Evolutionary conservation across 2,113 vertebrate genomes (phyloP), one percentile per base, ranked within the genome.

Genomic region (Silurus meridionalis): DNA sequence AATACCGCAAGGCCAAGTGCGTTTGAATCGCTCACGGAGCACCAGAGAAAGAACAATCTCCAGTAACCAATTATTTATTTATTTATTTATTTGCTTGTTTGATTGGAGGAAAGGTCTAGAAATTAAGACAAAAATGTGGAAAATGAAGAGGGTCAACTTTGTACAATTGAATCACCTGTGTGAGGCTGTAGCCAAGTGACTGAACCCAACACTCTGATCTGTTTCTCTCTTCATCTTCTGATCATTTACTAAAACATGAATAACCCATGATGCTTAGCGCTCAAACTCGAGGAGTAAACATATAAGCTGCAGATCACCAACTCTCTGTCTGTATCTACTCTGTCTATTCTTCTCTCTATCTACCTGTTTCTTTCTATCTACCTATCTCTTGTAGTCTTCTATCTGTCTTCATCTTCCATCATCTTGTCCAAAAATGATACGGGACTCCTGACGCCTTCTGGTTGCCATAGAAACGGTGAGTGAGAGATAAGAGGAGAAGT

Each of bases 401-500:
- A 0, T 52, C 19, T 8, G 7, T 72, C 23, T 25, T 66, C n/a
- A 66, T 25, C 63, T 10, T 25, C 4, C 64, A 66, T 25, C n/a
- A 17, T 7, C 25, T 37, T 6, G 46, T 74, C 1, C 17, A 19
- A 9, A 50, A 74, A 74, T 23, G 19, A 52, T 50, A 3, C 8
- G 0, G 37, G n/a, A 55, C 23, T 78, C 17, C 74, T 25, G 53
- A 79, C 9, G 14, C 89, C 91, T 92, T 88, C 88, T 84, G 89
- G 93, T 95, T 94, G 92, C 94, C 93, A 91, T 94, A 93, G 93
- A 93, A 95, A 95, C 94, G 92, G 93, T 92, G 93, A 90, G 91
- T 92, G 87, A 81, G 92, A 93, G 89, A 94, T 94, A 91, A 91
- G 91, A 86, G 92, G 91, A 91, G 91, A 94, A 94, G 91, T 89